phyloP scores from a whole-genome alignment of 2,888 invertebrate species.

The Beris chalybata region DNA sequence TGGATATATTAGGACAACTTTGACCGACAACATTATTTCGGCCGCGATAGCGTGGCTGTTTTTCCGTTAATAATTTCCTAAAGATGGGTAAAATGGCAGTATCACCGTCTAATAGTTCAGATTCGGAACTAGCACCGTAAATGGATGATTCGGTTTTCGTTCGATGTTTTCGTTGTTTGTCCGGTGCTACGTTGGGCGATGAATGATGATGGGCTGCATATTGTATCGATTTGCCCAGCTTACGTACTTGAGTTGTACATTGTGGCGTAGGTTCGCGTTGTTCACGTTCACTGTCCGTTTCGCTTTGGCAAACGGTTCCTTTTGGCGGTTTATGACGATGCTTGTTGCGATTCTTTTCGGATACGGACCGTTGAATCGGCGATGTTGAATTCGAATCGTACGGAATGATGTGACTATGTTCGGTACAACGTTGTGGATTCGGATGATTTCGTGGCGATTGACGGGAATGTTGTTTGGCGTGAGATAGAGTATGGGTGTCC shows the following conservation, averaged over 20 bases:
- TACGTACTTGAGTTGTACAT: slow-evolving; percentile 47
- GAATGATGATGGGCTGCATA: slow-evolving; percentile 63
- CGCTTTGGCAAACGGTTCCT: slow-evolving; percentile 60
- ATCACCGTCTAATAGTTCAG: slow-evolving; percentile 73
- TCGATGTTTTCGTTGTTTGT: slow-evolving; percentile 50
- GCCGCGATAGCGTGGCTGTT: slow-evolving; percentile 67
- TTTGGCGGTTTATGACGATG: slow-evolving; percentile 58
- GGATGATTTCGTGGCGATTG: slow-evolving; percentile 56
- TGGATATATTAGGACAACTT: slow-evolving; percentile 92
- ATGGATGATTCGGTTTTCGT: slow-evolving; percentile 57
- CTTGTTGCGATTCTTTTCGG: slow-evolving; percentile 65
- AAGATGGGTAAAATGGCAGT: slow-evolving; percentile 88
- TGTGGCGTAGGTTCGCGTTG: slow-evolving; percentile 49
- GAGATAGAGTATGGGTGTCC: slow-evolving; percentile 66
- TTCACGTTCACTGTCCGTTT: slow-evolving; percentile 59
- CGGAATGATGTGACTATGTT: slow-evolving; percentile 53
- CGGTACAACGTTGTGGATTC: slow-evolving; percentile 52
- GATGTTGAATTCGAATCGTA: slow-evolving; percentile 52
- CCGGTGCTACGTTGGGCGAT: slow-evolving; percentile 64
- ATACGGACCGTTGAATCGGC: slow-evolving; percentile 66
- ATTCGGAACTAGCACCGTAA: slow-evolving; percentile 80
- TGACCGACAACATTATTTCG: slow-evolving; percentile 63
- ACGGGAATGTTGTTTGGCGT: slow-evolving; percentile 55
- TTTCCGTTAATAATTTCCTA: slow-evolving; percentile 84
- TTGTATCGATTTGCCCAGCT: slow-evolving; percentile 50